Percentiles rank a stretch among this genome's conserved stretches.
Evolutionary conservation across 2,888 invertebrate genomes (phyloP).

Genomic region (Eristalinus sepulchralis): DNA sequence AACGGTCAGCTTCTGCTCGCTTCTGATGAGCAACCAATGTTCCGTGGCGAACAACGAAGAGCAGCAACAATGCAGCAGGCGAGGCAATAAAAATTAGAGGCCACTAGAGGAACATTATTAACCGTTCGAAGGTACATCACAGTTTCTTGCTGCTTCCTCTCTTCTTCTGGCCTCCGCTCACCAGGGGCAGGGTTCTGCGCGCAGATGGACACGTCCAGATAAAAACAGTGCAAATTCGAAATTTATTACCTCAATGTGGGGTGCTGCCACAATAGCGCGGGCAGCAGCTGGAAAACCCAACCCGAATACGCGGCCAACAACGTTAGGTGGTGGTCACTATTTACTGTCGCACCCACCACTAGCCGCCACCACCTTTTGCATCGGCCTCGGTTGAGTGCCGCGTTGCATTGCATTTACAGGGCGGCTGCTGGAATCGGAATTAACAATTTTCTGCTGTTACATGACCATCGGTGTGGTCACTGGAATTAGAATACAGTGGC

Average conservation of each 20-base stretch:
- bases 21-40: slow-evolving; percentile 58
- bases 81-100: slow-evolving; percentile 66
- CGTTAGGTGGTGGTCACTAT: slow-evolving; percentile 44
- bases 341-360: slow-evolving; percentile 63
- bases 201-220: slow-evolving; percentile 67
- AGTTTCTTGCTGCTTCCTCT: slow-evolving; percentile 42
- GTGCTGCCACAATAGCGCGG: slow-evolving; percentile 56
- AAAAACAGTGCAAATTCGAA: slow-evolving; percentile 71
- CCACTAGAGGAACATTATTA: slow-evolving; percentile 68
- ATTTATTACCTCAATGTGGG: slow-evolving; percentile 71
- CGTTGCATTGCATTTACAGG: not conserved
- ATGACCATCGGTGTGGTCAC: slow-evolving; percentile 41
- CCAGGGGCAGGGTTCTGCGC: not conserved
- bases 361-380: slow-evolving; percentile 27
- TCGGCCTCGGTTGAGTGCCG: not conserved
- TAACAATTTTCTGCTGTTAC: slow-evolving; percentile 61
- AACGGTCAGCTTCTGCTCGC: slow-evolving; percentile 30
- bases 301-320: not conserved
- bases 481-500: slow-evolving; percentile 56
- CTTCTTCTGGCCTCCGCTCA: not conserved
- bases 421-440: slow-evolving; percentile 48
- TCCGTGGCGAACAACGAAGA: slow-evolving; percentile 8
- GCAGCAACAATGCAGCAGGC: not conserved
- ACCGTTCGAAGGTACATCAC: slow-evolving; percentile 67
- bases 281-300: slow-evolving; percentile 2